Evolutionary conservation across 2,797 vertebrate species (phyloP), one percentile per base, ranked within the genome.

Genomic region (Pseudochromis fuscus): DNA sequence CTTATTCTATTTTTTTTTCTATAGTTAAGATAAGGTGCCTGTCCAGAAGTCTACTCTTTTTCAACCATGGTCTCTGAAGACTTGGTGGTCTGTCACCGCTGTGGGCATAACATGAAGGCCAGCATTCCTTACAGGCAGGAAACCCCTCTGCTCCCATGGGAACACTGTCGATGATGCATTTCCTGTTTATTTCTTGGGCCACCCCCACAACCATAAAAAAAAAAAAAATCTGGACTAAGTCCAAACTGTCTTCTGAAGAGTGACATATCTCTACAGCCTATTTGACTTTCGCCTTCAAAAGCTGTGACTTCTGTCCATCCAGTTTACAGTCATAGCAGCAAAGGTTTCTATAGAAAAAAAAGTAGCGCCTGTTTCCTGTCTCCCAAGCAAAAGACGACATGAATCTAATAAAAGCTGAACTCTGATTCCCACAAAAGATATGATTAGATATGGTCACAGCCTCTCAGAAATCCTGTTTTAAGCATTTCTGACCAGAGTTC

Each of bases 111-210:
- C 46, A 69, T 75, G 71, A 87, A 76, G 62, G 66, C 21, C 42
- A 73, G 65, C 72, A 90, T 84, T 89, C 75, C 76, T 82, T 60
- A 65, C 50, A 66, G 66, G 58, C 69, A 89, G 86, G 79, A 84
- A 89, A 88, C 73, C 44, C 67, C 62, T 90, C 61, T 68, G 28
- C 58, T 86, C 80, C 72, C 77, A 51, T 40, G 75, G 77, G 78
- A 37, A 89, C 82, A 84, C 38, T 53, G 37, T 68, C 61, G 61
- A 72, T 86, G 70, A 89, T 79, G 67, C 21, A 55, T 84, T 84
- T 93, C 91, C 88, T 92, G 90, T 92, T 93, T 89, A 85, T 80
- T 78, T 70, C 30, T 56, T 70, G 46, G 44, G 57, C 81, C 72
- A 82, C 77, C 69, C 88, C 63, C 53, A 13, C 45, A 75, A 53